Conservation (phyloP, 2,797 vertebrate species). For the Sus cebifrons region DNA sequence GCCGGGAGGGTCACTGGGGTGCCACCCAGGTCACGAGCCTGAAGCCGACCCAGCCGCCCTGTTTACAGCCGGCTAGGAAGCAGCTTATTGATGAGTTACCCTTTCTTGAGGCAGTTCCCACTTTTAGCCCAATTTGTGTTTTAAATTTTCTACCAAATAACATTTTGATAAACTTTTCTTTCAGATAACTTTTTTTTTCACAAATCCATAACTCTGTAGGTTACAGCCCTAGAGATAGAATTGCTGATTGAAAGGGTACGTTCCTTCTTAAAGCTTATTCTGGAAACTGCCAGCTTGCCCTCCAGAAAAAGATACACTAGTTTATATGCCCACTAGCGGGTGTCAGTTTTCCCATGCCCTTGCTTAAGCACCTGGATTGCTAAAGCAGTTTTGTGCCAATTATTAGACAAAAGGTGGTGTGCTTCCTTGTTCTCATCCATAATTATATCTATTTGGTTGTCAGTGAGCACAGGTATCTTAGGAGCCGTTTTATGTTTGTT, state of each 20-base stretch:
- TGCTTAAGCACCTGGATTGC: neutral
- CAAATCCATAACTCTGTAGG: neutral
- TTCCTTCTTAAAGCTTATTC: constrained; percentile 49
- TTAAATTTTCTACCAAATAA: constrained; percentile 16
- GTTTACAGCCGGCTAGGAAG: neutral
- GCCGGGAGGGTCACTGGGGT: neutral
- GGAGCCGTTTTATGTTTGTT: constrained; percentile 42
- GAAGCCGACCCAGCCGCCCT: neutral
- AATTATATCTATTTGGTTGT: neutral
- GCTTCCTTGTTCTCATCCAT: neutral
- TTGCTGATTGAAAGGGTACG: neutral
- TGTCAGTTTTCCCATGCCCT: neutral
- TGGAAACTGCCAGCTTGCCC: constrained; percentile 19
- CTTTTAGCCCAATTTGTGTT: constrained; percentile 25
- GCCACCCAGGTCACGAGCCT: neutral
- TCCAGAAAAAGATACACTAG: neutral
- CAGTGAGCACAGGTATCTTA: neutral
- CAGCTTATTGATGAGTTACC: neutral
- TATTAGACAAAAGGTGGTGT: neutral
- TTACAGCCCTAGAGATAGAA: constrained; percentile 45
- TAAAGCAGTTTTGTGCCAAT: neutral
- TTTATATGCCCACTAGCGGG: neutral
- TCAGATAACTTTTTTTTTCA: constrained; percentile 59
- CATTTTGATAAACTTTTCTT: constrained; percentile 14
- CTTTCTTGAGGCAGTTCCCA: constrained; percentile 12